Evolutionary conservation across 2,888 invertebrate species (phyloP).

Genomic region (Odontothrips loti): DNA sequence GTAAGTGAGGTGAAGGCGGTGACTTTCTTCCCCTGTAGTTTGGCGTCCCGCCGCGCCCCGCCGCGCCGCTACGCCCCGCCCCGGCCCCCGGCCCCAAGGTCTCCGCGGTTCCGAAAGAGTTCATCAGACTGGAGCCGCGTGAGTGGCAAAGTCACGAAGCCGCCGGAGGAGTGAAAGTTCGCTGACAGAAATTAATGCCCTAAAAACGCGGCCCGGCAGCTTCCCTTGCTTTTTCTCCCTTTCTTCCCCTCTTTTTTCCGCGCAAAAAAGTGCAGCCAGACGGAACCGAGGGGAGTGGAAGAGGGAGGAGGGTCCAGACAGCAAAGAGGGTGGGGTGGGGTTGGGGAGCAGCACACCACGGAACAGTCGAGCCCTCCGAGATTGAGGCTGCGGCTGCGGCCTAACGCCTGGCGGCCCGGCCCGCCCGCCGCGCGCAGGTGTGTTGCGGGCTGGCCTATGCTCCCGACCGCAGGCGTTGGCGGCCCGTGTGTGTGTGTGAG

Average conservation of each 20-base stretch:
- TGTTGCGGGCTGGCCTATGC: no score
- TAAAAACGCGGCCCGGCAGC: not conserved
- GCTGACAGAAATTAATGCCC: constrained; percentile 22
- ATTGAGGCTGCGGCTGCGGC: no score
- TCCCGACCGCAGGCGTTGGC: no score
- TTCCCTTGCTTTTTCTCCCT: not conserved
- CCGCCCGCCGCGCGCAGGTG: no score
- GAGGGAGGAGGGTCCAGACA: no score
- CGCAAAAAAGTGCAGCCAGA: not conserved
- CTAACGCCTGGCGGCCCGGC: no score
- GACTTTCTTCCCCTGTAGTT: not conserved
- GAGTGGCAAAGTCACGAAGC: not conserved
- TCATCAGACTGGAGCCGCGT: not conserved
- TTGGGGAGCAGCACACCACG: no score
- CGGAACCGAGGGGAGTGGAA: not conserved
- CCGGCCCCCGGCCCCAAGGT: not conserved
- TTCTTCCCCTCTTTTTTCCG: not conserved
- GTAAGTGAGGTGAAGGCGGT: no score
- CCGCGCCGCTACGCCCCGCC: not conserved
- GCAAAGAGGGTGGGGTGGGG: no score
- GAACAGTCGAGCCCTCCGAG: no score
- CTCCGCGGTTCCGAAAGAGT: not conserved
- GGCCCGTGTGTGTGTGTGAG: not conserved
- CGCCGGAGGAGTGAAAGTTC: constrained; percentile 10
- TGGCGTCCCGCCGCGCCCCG: not conserved